Evolutionary conservation across 1,140 invertebrate species (phyloP).

Genomic region (Procambarus virginalis): DNA sequence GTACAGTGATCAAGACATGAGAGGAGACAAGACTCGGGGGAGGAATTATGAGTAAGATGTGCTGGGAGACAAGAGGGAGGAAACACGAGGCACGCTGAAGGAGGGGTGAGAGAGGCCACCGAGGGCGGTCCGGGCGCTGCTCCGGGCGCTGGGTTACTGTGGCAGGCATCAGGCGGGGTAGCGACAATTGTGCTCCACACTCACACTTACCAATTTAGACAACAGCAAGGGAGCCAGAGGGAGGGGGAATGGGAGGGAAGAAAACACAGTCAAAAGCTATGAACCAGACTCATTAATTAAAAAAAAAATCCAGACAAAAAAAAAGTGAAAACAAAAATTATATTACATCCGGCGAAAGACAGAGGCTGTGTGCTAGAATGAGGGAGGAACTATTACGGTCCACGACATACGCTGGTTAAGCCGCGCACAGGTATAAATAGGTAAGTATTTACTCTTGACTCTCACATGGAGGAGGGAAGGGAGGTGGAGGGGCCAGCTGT

Average conservation of each 20-base stretch:
- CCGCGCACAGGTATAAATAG: not conserved
- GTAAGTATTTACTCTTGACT: not conserved
- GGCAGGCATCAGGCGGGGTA: conserved; percentile 7
- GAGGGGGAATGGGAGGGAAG: conserved; percentile 11
- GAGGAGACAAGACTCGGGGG: not conserved
- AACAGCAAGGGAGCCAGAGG: conserved; percentile 58
- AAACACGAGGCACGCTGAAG: not conserved
- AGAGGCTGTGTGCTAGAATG: not conserved
- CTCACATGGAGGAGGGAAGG: not conserved
- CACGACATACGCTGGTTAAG: not conserved
- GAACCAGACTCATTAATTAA: conserved; percentile 42
- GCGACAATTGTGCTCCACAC: conserved; percentile 35
- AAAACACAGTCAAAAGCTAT: conserved; percentile 59
- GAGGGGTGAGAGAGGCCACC: not conserved
- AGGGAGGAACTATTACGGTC: not conserved
- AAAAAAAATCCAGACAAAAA: conserved; percentile 19
- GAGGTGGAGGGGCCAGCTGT: not conserved
- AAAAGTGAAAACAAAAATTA: conserved; percentile 6
- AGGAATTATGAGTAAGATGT: not conserved
- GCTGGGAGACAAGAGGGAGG: not conserved
- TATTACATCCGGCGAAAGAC: conserved; percentile 14
- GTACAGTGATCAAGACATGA: not conserved
- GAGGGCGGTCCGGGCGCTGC: not conserved
- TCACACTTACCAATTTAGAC: conserved; percentile 64
- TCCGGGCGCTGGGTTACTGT: not conserved